phyloP scores from a whole-genome alignment of 2,888 invertebrate genomes.

The Fissipunctia ypsillon region DNA sequence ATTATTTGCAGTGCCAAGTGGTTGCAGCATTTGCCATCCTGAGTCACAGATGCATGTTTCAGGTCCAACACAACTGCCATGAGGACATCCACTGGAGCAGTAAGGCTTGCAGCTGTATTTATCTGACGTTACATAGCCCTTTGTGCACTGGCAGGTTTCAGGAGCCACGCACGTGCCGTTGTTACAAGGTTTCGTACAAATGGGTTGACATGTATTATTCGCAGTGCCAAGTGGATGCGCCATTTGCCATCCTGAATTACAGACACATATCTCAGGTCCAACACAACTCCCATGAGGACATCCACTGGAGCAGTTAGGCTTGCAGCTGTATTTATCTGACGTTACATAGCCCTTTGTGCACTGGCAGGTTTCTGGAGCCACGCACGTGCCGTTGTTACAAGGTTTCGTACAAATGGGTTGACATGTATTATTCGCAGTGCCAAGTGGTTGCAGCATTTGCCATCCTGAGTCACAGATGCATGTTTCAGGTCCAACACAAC shows the following conservation, averaged over 20 bases:
- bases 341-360: slow-evolving; percentile 15
- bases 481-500: slow-evolving; percentile 27
- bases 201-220: slow-evolving; percentile 30
- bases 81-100: slow-evolving; percentile 38
- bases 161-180: slow-evolving; percentile 36
- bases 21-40: slow-evolving; percentile 31
- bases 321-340: slow-evolving; percentile 4
- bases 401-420: slow-evolving; percentile 14
- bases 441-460: neutral
- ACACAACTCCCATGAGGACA: slow-evolving; percentile 48
- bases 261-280: slow-evolving; percentile 43
- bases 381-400: slow-evolving; percentile 21
- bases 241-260: slow-evolving; percentile 35
- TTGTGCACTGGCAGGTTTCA: slow-evolving; percentile 34
- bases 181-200: slow-evolving; percentile 35
- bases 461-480: slow-evolving; percentile 35
- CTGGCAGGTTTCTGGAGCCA: slow-evolving; percentile 36
- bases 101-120: slow-evolving; percentile 29
- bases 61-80: slow-evolving; percentile 47
- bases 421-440: neutral
- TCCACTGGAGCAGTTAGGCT: slow-evolving; percentile 41
- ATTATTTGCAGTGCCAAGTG: accelerated
- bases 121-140: slow-evolving; percentile 20
- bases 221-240: neutral
- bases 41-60: slow-evolving; percentile 39